Evolutionary conservation across 2,797 vertebrate genomes (phyloP), one percentile per base, ranked within the genome.

Genomic region (Crotalus adamanteus): DNA sequence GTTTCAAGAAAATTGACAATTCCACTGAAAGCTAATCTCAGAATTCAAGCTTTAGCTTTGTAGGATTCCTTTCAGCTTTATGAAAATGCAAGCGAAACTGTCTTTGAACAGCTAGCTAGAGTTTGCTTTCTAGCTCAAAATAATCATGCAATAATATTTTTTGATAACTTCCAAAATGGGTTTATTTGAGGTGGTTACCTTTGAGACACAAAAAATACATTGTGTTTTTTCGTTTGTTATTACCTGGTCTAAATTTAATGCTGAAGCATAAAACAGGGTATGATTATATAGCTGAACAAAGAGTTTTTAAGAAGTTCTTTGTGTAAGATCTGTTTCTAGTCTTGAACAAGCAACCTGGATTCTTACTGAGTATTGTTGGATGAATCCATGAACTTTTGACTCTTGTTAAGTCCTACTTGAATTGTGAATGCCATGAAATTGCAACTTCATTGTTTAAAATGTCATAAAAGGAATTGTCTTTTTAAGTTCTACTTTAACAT

Each of bases 71-170:
- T 86, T n/a, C 59, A 91, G 53, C 28, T 63, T 91, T 86, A 86
- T 16, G 26, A 28, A 86, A 61, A 83, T 91, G 12, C n/a, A 86
- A 61, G 57, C 60, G 31, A 16, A 53, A 6, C 42, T 86, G 22
- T 86, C 90, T 86, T 63, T 85, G 25, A n/a, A 12, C 78, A 89
- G 12, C 28, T 89, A 53, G 42, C 22, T 53, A 85, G 51, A 57
- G n/a, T 55, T 89, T 88, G 47, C 65, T 89, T 91, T 92, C 56
- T 78, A 61, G n/a, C 61, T 83, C 42, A 61, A 92, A 59, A 88
- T 53, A 56, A 88, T 28, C 28, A 4, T 60, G 56, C 47, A 92
- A 59, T 57, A 37, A n/a, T 61, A 9, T 55, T 55, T 87, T 87
- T 57, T 57, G 22, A 47, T 25, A 86, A 56, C 86, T n/a, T 86